phyloP scores from a whole-genome alignment of 2,888 invertebrate species.

The Perizoma flavofasciatum region DNA sequence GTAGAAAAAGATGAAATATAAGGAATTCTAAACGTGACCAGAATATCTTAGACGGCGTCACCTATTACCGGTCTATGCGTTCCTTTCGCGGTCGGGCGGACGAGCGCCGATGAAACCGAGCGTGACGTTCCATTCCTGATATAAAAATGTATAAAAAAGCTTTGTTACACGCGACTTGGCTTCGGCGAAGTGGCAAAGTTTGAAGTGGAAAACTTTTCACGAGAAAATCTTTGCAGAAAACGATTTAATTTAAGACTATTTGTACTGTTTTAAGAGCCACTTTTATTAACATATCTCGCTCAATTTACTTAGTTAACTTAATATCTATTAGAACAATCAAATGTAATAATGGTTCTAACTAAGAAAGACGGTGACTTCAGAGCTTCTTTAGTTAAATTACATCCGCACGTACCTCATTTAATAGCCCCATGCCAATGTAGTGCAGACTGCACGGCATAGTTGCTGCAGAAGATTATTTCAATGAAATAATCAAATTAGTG shows the following conservation, averaged over 20 bases:
- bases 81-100: slow-evolving; percentile 78
- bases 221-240: slow-evolving; percentile 79
- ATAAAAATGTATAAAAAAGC: slow-evolving; percentile 83
- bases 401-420: slow-evolving; percentile 48
- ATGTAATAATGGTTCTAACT: slow-evolving; percentile 38
- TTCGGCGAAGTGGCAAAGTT: slow-evolving; percentile 82
- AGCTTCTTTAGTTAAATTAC: slow-evolving; percentile 39
- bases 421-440: slow-evolving; percentile 54
- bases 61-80: slow-evolving; percentile 80
- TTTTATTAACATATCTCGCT: slow-evolving; percentile 56
- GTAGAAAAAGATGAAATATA: slow-evolving; percentile 83
- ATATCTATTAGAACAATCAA: slow-evolving; percentile 39
- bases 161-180: slow-evolving; percentile 82
- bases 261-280: slow-evolving; percentile 69
- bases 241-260: slow-evolving; percentile 81
- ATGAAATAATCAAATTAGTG: slow-evolving; percentile 73
- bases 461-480: slow-evolving; percentile 70
- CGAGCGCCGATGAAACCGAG: slow-evolving; percentile 77
- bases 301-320: slow-evolving; percentile 45
- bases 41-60: slow-evolving; percentile 75
- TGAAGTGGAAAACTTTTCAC: slow-evolving; percentile 83
- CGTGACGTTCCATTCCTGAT: slow-evolving; percentile 81
- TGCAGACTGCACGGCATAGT: slow-evolving; percentile 58
- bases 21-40: slow-evolving; percentile 81
- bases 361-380: slow-evolving; percentile 29